Percentiles rank a stretch among this genome's conserved stretches.
These are phyloP conservation scores for Agrilus cyanescens DNA, from an alignment of 2,888 invertebrate genomes.

Conservation along the genomic window DNA sequence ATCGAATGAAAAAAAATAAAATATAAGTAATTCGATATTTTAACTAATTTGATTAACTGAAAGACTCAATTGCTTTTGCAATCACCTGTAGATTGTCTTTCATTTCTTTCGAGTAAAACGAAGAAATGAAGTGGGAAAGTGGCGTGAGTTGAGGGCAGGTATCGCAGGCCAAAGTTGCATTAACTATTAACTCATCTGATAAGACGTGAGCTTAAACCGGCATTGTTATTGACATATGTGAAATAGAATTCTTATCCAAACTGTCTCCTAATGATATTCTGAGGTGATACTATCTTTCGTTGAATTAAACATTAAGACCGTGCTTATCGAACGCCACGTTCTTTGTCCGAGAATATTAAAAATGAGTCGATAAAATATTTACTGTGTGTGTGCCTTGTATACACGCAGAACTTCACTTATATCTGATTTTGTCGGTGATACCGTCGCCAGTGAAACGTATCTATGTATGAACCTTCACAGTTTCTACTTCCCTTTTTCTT, in stretches of 20 bases:
- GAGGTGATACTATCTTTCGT: constrained; percentile 19
- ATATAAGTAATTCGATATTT: too few relatives aligned
- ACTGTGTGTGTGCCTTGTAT: constrained; percentile 21
- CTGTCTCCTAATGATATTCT: constrained; percentile 17
- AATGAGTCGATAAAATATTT: constrained; percentile 34
- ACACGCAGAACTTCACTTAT: constrained; percentile 22
- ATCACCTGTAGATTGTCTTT: too few relatives aligned
- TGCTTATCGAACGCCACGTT: constrained; percentile 23
- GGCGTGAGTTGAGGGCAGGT: not conserved
- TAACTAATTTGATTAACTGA: too few relatives aligned
- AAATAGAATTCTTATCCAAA: constrained; percentile 21
- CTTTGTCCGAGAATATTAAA: constrained; percentile 30
- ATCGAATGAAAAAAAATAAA: too few relatives aligned
- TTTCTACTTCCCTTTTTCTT: too few relatives aligned
- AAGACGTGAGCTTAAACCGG: constrained; percentile 15
- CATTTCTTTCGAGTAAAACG: not conserved
- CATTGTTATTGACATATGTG: constrained; percentile 19
- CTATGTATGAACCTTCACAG: too few relatives aligned
- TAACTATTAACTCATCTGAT: constrained; percentile 22
- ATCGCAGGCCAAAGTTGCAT: constrained; percentile 9
- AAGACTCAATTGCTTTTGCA: too few relatives aligned
- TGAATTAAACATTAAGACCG: constrained; percentile 27
- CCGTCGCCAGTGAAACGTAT: too few relatives aligned
- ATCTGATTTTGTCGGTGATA: constrained; percentile 21
- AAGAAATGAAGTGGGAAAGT: too few relatives aligned